Evolutionary conservation across 2,113 vertebrate species (phyloP), one percentile per base, ranked within the genome.

Genomic region (Gallinago undulata): DNA sequence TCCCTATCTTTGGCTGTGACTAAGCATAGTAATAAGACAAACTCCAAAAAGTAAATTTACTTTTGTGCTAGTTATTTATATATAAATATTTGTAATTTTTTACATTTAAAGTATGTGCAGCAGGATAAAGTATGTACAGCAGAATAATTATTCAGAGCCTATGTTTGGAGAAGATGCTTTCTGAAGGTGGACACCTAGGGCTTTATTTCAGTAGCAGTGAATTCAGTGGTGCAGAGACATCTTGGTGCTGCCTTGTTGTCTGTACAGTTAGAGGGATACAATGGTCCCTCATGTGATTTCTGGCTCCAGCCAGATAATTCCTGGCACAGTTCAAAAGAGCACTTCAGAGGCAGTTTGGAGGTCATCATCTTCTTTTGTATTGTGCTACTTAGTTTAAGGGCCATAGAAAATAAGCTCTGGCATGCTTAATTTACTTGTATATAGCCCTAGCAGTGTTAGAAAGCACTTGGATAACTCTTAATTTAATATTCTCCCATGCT

Each of bases 221-320:
- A 89, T 68, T 63, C 87, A 84, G 48, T 43, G 25, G 3, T 60
- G 23, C 31, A 15, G 77, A 89, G 48, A 74, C 16, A 11, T 81
- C 0, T 35, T 15, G 0, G 8, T 43, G 45, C 41, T 67, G 68
- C 31, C 50, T 43, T 82, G 74, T 78, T 75, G 24, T 50, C 56
- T 75, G 28, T 86, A 27, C 24, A 31, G 21, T 77, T 86, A 55
- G 35, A 66, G 18, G 31, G 64, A 86, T 86, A n/a, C 55, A 74
- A 2, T 55, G 25, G 31, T 84, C 91, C 64, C 80, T 47, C 5
- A 2, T 57, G 79, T 81, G 68, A 70, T 92, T 95, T 90, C 76
- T 81, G 72, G 50, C 76, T 93, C 22, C 50, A 66, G 63, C 62
- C 68, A 93, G 69, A 83, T 82, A 95, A 83, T 90, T 92, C 37